phyloP scores from a whole-genome alignment of 92 coral and sea anemone genomes.

The Epizoanthus scotinus region DNA sequence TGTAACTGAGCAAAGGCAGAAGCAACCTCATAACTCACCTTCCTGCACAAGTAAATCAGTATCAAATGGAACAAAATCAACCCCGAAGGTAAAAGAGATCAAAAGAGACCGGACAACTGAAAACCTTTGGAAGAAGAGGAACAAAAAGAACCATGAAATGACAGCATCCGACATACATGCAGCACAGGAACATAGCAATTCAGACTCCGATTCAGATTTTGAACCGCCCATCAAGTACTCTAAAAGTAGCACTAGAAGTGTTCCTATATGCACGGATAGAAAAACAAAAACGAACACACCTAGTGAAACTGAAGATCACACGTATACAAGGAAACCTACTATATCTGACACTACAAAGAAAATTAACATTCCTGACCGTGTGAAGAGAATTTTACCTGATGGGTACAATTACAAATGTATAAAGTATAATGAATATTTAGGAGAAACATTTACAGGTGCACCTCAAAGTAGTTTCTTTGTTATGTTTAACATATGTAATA shows the following conservation, averaged over 20 bases:
- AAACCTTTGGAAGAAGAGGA: too few species aligned
- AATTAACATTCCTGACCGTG: background rate
- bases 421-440: slow-evolving; percentile 9
- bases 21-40: background rate
- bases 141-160: too few species aligned
- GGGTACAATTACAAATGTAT: slow-evolving; percentile 14
- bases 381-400: slow-evolving; percentile 3
- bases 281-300: background rate
- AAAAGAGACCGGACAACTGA: background rate
- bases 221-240: slow-evolving; percentile 11
- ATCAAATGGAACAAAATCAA: background rate
- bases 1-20: background rate
- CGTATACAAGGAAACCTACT: background rate
- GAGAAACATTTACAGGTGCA: slow-evolving; percentile 23
- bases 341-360: background rate
- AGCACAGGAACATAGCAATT: background rate
- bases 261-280: background rate
- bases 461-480: slow-evolving; percentile 17
- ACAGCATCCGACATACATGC: background rate
- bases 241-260: background rate
- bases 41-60: background rate
- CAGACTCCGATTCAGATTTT: slow-evolving; percentile 26
- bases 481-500: background rate
- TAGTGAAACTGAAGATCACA: background rate
- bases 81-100: background rate